Evolutionary conservation across 2,888 invertebrate genomes (phyloP).

Genomic region (Patella ulyssiponensis): DNA sequence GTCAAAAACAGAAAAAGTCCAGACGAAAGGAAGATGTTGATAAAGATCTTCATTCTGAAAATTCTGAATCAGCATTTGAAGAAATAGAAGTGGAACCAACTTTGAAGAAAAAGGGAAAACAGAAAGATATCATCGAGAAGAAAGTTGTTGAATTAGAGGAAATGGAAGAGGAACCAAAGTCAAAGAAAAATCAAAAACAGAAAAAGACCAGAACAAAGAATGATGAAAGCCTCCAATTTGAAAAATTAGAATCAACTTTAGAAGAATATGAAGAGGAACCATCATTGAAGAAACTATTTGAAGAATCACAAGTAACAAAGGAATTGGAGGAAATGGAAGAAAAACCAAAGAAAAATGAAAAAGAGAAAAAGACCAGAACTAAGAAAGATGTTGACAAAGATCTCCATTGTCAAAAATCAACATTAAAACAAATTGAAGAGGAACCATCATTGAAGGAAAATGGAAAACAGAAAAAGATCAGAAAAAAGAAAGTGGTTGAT

Average conservation of each 20-base stretch:
- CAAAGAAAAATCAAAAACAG: neutral
- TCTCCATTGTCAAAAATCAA: neutral
- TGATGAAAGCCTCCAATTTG: neutral
- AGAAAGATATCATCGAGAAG: no score
- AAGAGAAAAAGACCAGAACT: neutral
- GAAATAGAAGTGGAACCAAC: no score
- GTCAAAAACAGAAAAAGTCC: neutral
- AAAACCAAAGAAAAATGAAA: neutral
- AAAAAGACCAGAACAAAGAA: neutral
- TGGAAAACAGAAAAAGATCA: neutral
- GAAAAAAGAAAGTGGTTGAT: neutral
- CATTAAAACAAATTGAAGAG: neutral
- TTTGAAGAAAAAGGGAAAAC: no score
- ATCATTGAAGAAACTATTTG: neutral
- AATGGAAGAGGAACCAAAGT: neutral
- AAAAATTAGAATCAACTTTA: neutral
- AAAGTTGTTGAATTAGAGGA: neutral
- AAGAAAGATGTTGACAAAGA: neutral
- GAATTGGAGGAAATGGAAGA: neutral
- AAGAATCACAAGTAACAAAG: neutral
- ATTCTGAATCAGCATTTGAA: no score
- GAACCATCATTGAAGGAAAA: neutral
- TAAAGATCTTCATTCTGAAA: neutral
- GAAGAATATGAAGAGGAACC: neutral
- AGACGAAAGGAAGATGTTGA: neutral